Base-by-base conservation (phyloP, 2,797 vertebrate genomes). In the Pseudochaenichthys georgianus region DNA sequence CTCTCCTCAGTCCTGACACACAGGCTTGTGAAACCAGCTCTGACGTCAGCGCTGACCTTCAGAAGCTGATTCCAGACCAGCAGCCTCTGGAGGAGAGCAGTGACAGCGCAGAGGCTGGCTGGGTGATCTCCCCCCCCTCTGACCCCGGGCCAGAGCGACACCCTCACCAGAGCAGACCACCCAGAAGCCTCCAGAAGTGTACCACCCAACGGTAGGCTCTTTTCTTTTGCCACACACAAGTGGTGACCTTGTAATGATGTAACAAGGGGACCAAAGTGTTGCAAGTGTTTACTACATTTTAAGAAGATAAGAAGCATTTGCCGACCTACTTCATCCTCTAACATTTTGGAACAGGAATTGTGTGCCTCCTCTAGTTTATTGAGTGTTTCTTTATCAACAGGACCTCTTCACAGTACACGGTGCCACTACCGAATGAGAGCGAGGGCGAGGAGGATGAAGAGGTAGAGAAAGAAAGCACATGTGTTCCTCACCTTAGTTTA, bases 41-140 rank as follows among this genome's bases (percentile, higher is more conserved):
- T 84, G 87, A 88, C 80, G 84, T 89, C 88, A 91, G 70, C n/a
- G 5, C 75, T 89, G 84, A 84, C 89, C 88, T 90, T 86, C 86
- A 89, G 62, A 70, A 51, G 63, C 78, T 71, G 80, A 82, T 59
- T 63, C 41, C 72, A 76, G 82, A 90, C 71, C 83, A 59, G 59
- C 67, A 70, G 46, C 70, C 59, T 78, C n/a, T 28, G 51, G 38
- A 71, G 73, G 65, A 76, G 62, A 77, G 34, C 48, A 19, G 64
- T 4, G 74, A 57, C 28, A 48, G 23, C 9, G 52, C 13, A 1
- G 71, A 67, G 41, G 28, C 69, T 13, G 53, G 45, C 41, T 4
- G 6, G 51, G 68, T 72, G 58, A 74, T 52, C 51, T 70, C 45
- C 64, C 59, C 70, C 79, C 62, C 57, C 57, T 13, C 73, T 84